Conservation (phyloP, 2,113 vertebrate genomes). For the Thunnus thynnus region DNA sequence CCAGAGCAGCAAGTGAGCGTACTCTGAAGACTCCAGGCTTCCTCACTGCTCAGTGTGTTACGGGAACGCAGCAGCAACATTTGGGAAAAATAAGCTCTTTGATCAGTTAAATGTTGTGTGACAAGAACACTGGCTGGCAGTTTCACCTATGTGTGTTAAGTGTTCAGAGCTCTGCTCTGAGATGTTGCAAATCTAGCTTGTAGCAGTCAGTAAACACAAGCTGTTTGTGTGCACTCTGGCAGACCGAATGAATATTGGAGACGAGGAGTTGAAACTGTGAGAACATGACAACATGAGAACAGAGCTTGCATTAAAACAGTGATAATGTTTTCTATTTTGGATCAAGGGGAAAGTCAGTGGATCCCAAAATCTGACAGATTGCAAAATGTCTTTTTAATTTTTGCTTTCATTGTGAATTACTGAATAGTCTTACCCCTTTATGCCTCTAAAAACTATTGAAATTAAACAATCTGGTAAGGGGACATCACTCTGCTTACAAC, state of each 20-base stretch:
- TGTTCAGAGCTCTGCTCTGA: slow-evolving; percentile 21
- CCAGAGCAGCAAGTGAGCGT: slow-evolving; percentile 21
- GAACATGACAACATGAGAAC: slow-evolving; percentile 6
- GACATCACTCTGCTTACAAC: too few relatives aligned
- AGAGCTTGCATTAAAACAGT: neutral
- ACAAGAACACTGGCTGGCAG: slow-evolving; percentile 50
- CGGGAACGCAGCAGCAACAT: slow-evolving; percentile 21
- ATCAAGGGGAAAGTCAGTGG: too few relatives aligned
- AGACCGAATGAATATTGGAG: slow-evolving; percentile 42
- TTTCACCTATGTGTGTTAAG: slow-evolving; percentile 59
- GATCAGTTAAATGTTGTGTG: slow-evolving; percentile 69
- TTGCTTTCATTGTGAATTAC: too few relatives aligned
- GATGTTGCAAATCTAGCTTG: slow-evolving; percentile 43
- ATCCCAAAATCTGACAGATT: too few relatives aligned
- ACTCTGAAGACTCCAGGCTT: slow-evolving; percentile 36
- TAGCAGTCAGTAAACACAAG: slow-evolving; percentile 49
- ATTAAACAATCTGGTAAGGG: too few relatives aligned
- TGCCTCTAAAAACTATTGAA: too few relatives aligned
- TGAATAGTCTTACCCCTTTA: too few relatives aligned
- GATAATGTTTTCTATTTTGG: neutral
- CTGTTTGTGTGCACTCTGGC: slow-evolving; percentile 39
- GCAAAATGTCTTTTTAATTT: too few relatives aligned
- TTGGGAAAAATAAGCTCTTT: slow-evolving; percentile 40
- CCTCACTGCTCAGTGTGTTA: slow-evolving; percentile 33
- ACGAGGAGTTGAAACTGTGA: slow-evolving; percentile 23